These are phyloP conservation scores for Leptopilina boulardi DNA, from an alignment of 1,140 invertebrate genomes.

Conservation along the genomic window DNA sequence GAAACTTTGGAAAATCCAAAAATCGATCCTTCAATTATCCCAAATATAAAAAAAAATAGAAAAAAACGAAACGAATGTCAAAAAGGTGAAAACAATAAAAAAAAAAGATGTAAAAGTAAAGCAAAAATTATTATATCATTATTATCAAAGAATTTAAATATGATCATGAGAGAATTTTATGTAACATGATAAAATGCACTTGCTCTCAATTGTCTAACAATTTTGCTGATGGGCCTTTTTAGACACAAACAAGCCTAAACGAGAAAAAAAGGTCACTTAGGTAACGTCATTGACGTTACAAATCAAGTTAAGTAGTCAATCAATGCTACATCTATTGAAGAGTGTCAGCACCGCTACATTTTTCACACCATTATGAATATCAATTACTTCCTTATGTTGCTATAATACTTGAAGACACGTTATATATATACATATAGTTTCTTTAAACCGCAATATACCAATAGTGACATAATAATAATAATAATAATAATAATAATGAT, in stretches of 20 bases:
- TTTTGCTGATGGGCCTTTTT: slow-evolving; percentile 10
- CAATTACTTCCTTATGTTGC: slow-evolving; percentile 56
- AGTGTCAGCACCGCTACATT: slow-evolving; percentile 12
- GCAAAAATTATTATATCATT: too few species aligned
- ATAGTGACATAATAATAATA: not conserved
- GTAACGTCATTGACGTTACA: slow-evolving; percentile 11
- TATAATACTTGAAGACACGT: slow-evolving; percentile 2
- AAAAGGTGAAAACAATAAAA: too few species aligned
- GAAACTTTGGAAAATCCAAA: too few species aligned
- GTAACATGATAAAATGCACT: not conserved
- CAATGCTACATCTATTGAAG: slow-evolving; percentile 9
- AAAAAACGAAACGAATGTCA: too few species aligned
- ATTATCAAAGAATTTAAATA: too few species aligned
- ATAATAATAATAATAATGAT: too few species aligned
- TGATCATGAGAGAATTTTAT: not conserved
- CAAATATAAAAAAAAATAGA: too few species aligned
- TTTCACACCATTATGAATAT: slow-evolving; percentile 49
- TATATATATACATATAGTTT: too few species aligned
- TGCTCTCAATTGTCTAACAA: not conserved
- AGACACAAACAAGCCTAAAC: slow-evolving; percentile 17
- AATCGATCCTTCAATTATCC: too few species aligned
- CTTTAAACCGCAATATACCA: not conserved
- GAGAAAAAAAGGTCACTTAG: slow-evolving; percentile 14
- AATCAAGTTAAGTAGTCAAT: slow-evolving; percentile 29
- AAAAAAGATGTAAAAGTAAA: too few species aligned